Base-by-base conservation (phyloP, 2,888 invertebrate genomes). In the Tinea pellionella region DNA sequence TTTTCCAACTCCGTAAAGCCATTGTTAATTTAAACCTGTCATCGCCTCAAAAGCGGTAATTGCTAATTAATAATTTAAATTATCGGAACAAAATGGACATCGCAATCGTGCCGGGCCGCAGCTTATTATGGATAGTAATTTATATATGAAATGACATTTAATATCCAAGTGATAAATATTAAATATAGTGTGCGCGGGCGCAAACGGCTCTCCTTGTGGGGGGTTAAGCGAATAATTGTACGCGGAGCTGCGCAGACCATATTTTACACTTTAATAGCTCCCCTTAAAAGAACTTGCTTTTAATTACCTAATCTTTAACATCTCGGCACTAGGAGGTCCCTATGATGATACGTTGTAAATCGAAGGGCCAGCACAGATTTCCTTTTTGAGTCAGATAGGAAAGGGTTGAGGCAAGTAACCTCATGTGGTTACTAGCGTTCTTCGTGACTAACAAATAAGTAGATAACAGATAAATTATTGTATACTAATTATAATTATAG, bases 281-380 rank as follows among this genome's bases (percentile, higher is more conserved):
- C 76, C 82, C 79, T 80, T 82, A 80, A 81, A 80, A 73, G 79
- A 78, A 72, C 74, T 67, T 73, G 69, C 70, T 71, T 78, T 80
- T 84, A 84, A 84, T 84, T 77, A 71, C 74, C 76, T 75, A 77
- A 83, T 79, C 74, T 75, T 74, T 75, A 75, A 76, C 68, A 67
- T 71, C 72, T 66, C 64, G 65, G 68, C 71, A 65, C 72, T 76
- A 76, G 80, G 78, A 75, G 78, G 78, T 80, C 78, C 68, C 55
- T 63, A 43, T 53, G 60, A 67, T 66, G 69, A 67, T 69, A 65
- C 66, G 64, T 67, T 67, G 68, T 69, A 66, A 67, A 69, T 70
- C 41, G 59, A 47, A 47, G n/a, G 11, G 24, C 13, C 12, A 8
- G 59, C 18, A 9, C 15, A 16, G 57, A 57, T 57, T 15, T 57